Base-by-base conservation (phyloP, 2,113 vertebrate species). In the Hylia prasina region DNA sequence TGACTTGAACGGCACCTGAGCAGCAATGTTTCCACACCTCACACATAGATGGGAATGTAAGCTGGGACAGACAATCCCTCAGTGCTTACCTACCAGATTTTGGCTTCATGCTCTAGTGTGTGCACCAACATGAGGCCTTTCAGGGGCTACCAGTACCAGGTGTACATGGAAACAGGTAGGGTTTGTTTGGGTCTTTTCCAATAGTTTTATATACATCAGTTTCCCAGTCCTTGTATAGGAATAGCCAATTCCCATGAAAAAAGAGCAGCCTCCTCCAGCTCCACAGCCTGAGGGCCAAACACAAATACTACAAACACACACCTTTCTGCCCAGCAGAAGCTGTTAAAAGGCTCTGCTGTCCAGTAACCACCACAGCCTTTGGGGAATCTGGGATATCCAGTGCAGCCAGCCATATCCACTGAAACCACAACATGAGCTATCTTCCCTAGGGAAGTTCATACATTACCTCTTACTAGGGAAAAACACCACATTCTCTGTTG, bases 381-480 rank as follows among this genome's bases (percentile, higher is more conserved):
- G n/a, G 20, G 24, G 3, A 48, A 31, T 5, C 22, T 27, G 51
- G 60, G 47, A n/a, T 17, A 31, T 3, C 8, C 23, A 19, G 37
- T 6, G 17, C 30, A 77, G 24, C 14, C 70, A 68, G 53, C 40
- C 33, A 3, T 1, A 33, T 6, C 35, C 82, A 13, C 0, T 39
- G 30, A 35, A 56, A 27, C 14, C 33, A 51, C 77, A 25, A 4
- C 21, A 4, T 0, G 18, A 61, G 25, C 23, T 28, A 4, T 2
- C 39, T 19, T 68, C 19, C 42, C 63, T 0, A 5, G 0, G 13
- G 9, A 79, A 33, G 16, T 10, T 5, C 28, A 42, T 7, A 40
- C 7, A 0, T 83, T 92, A 99, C 99, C 99, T 98, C 96, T 98
- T 98, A 82, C 76, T 80, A 66, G 96, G 98, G 57, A 98, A 95